A percentile compares a stretch with the other conserved stretches of the same genome.
Conservation (phyloP, 2,888 invertebrate genomes). For the Seira musarum region DNA sequence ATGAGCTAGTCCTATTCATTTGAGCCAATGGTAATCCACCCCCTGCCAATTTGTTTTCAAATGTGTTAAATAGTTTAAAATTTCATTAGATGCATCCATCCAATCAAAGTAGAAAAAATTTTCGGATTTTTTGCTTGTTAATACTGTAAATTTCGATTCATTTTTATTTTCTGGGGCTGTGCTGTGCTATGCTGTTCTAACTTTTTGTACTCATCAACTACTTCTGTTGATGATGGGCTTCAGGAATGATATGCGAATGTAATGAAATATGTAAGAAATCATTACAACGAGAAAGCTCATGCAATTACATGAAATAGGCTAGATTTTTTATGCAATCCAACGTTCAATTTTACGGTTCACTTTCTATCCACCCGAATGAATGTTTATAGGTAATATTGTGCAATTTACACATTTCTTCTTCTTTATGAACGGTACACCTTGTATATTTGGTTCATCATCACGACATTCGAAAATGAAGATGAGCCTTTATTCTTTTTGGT, state of each 20-base stretch:
- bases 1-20: too few relatives aligned
- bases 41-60: background rate
- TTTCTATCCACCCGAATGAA: background rate
- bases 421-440: too few relatives aligned
- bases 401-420: conserved; percentile 2
- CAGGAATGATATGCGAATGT: background rate
- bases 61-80: conserved; percentile 13
- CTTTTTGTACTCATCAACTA: too few relatives aligned
- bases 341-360: conserved; percentile 11
- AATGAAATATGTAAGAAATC: conserved; percentile 1
- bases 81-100: background rate
- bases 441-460: background rate
- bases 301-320: background rate
- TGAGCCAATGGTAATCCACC: too few relatives aligned
- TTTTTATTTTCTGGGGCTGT: background rate
- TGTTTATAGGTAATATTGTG: conserved; percentile 1
- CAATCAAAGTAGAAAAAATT: conserved; percentile 13
- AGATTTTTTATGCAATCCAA: background rate
- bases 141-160: conserved; percentile 44
- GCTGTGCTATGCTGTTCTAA: too few relatives aligned
- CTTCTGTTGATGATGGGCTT: background rate
- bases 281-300: background rate
- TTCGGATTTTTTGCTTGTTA: conserved; percentile 39
- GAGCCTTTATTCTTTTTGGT: background rate
- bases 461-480: background rate